phyloP scores from a whole-genome alignment of 1,140 invertebrate species.

The Laupala kohalensis region DNA sequence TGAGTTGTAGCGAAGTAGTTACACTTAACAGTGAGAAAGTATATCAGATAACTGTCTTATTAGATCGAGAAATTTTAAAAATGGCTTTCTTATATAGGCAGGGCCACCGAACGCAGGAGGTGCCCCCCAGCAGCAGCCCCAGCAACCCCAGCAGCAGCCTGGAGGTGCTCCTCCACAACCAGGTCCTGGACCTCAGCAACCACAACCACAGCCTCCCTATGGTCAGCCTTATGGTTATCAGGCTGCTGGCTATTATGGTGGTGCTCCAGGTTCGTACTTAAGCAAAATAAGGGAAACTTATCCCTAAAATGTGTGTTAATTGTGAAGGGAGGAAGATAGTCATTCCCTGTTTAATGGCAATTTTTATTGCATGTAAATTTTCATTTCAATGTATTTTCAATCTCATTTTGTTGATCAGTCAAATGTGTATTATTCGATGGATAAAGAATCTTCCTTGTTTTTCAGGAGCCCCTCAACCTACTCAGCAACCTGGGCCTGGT shows the following conservation, averaged over 20 bases:
- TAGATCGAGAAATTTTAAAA: background rate
- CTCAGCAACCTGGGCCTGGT: constrained; percentile 1
- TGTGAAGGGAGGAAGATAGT: too few species aligned
- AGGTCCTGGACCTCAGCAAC: constrained; percentile 5
- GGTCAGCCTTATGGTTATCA: constrained; percentile 12
- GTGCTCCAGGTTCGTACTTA: constrained; percentile 4
- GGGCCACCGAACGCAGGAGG: constrained; percentile 1
- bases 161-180: constrained; percentile 8
- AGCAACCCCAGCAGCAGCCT: constrained; percentile 8
- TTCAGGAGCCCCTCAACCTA: constrained; percentile 6
- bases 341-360: too few species aligned
- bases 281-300: background rate
- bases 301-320: too few species aligned
- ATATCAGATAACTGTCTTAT: background rate
- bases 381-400: too few species aligned
- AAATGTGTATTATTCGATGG: too few species aligned
- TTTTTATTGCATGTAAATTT: too few species aligned
- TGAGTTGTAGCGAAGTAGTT: too few species aligned
- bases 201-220: constrained; percentile 4
- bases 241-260: constrained; percentile 9
- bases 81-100: background rate
- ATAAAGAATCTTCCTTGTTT: too few species aligned
- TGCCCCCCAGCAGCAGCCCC: constrained; percentile 2
- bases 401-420: too few species aligned
- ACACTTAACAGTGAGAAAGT: too few species aligned